Evolutionary conservation across 2,113 vertebrate species (phyloP).

Genomic region (Pandion haliaetus): DNA sequence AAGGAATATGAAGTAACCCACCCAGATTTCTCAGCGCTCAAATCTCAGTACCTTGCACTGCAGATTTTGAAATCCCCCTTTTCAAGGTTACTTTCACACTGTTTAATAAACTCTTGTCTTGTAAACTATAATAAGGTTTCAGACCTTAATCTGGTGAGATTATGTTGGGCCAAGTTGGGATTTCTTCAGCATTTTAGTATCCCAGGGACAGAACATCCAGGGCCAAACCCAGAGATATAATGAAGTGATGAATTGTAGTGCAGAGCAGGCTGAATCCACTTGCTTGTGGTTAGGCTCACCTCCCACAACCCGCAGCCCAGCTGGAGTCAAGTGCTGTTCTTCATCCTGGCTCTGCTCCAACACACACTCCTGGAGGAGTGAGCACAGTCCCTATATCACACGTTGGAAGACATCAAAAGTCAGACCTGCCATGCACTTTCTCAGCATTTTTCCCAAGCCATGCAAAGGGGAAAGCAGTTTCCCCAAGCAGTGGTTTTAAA

Average conservation of each 20-base stretch:
- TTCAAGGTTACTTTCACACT: slow-evolving; percentile 21
- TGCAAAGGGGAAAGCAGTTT: background rate
- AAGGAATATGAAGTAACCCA: background rate
- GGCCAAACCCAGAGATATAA: background rate
- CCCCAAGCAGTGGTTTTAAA: background rate
- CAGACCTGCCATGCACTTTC: background rate
- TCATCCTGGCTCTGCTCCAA: background rate
- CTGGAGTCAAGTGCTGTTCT: background rate
- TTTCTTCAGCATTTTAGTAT: background rate
- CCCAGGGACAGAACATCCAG: background rate
- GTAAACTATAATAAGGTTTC: background rate
- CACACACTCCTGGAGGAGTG: rapidly evolving
- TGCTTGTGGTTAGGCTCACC: background rate
- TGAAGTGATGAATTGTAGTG: background rate
- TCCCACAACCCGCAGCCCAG: background rate
- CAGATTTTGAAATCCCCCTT: slow-evolving; percentile 18
- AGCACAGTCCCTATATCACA: background rate
- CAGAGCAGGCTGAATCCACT: background rate
- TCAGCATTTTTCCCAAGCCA: background rate
- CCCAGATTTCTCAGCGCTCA: background rate
- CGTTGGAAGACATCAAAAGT: background rate
- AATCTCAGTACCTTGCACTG: background rate
- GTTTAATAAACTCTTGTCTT: slow-evolving; percentile 31
- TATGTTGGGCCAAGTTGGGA: background rate
- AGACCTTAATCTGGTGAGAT: background rate